phyloP scores from a whole-genome alignment of 1,140 invertebrate species.

The Temnothorax longispinosus region DNA sequence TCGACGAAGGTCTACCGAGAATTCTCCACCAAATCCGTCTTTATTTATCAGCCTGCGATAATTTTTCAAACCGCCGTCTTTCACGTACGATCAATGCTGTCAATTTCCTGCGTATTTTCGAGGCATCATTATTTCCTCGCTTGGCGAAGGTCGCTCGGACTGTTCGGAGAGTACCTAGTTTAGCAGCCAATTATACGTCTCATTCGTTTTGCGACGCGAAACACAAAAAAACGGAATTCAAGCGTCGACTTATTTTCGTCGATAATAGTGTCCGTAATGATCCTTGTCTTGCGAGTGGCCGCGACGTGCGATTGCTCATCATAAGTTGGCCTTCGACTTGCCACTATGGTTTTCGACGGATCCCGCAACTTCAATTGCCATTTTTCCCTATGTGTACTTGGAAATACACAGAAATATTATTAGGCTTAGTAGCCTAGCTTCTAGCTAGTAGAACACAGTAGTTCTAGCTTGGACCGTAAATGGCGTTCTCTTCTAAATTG shows the following conservation, averaged over 20 bases:
- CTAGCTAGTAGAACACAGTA: too few species aligned
- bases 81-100: not conserved
- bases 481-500: too few species aligned
- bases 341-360: not conserved
- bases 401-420: too few species aligned
- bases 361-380: not conserved
- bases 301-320: not conserved
- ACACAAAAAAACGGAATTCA: constrained; percentile 33
- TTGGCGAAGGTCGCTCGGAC: not conserved
- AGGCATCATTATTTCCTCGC: constrained; percentile 19
- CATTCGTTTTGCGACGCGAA: not conserved
- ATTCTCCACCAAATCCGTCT: not conserved
- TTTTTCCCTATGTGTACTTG: not conserved
- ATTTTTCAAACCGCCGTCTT: constrained; percentile 11
- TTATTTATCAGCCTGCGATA: not conserved
- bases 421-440: too few species aligned
- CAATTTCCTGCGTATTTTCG: constrained; percentile 25
- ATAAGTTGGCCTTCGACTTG: not conserved
- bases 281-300: not conserved
- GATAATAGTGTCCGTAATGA: constrained; percentile 34
- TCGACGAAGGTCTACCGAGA: constrained; percentile 1
- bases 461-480: too few species aligned
- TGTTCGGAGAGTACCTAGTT: not conserved
- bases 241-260: constrained; percentile 28
- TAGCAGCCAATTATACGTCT: constrained; percentile 31